Evolutionary conservation across 2,113 vertebrate species (phyloP).

Genomic region (Gopherus evgoodei): DNA sequence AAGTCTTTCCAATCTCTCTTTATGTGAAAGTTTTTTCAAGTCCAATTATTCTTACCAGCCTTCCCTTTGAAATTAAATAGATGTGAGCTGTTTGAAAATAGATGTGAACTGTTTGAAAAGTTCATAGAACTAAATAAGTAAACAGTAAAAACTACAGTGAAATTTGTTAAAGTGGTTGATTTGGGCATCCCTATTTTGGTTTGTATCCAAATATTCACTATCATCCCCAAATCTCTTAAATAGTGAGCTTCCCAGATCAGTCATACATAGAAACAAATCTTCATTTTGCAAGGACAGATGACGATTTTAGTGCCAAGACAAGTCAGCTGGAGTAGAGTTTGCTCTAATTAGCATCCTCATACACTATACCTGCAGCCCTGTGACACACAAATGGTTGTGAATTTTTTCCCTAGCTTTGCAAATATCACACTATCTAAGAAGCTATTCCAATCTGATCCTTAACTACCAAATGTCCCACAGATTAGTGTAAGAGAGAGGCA

Average conservation of each 20-base stretch:
- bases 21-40: neutral
- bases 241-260: neutral
- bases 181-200: neutral
- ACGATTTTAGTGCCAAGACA: accelerated
- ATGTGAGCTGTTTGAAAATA: neutral
- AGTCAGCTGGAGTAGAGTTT: neutral
- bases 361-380: neutral
- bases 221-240: neutral
- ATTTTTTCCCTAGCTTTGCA: neutral
- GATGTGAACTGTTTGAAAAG: neutral
- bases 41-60: conserved; percentile 4
- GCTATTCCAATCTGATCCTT: neutral
- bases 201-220: neutral
- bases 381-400: neutral
- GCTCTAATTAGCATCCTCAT: neutral
- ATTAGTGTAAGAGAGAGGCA: neutral
- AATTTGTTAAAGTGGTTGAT: neutral
- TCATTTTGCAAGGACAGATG: neutral
- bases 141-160: neutral
- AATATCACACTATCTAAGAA: neutral
- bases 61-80: neutral
- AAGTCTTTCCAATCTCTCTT: neutral
- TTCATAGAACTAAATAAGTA: neutral
- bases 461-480: neutral
- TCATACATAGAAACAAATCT: neutral